Conservation (phyloP, 1,140 invertebrate species). For the Leucophenga varia region DNA sequence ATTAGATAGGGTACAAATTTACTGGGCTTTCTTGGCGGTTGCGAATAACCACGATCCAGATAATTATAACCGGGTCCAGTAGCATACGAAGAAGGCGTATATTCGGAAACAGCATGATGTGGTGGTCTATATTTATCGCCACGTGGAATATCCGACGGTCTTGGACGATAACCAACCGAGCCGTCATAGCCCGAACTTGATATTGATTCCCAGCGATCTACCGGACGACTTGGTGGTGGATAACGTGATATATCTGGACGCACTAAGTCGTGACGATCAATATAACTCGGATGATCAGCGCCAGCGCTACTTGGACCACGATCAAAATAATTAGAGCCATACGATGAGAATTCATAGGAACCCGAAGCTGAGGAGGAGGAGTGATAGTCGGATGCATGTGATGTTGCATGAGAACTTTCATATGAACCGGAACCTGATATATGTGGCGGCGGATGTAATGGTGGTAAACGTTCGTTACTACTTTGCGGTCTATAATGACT, state of each 20-base stretch:
- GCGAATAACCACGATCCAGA: conserved; percentile 42
- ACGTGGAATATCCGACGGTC: conserved; percentile 28
- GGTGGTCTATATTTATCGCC: conserved; percentile 42
- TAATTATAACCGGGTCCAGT: conserved; percentile 38
- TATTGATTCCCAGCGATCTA: conserved; percentile 46
- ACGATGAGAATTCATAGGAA: conserved; percentile 44
- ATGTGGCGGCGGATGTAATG: too few relatives aligned
- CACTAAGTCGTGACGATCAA: conserved; percentile 40
- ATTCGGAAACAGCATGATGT: conserved; percentile 41
- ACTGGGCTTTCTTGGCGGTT: conserved; percentile 26
- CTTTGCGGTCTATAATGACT: conserved; percentile 18
- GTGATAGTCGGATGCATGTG: conserved; percentile 28
- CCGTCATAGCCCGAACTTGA: conserved; percentile 48
- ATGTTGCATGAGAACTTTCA: conserved; percentile 20
- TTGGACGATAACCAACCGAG: conserved; percentile 27
- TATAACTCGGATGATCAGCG: conserved; percentile 34
- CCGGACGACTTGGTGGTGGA: conserved; percentile 14
- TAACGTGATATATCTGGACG: too few relatives aligned
- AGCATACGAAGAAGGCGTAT: conserved; percentile 30
- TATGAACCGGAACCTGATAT: too few relatives aligned
- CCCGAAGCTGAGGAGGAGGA: conserved; percentile 21
- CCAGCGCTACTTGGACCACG: conserved; percentile 45
- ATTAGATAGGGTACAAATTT: conserved; percentile 52
- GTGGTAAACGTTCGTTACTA: too few relatives aligned
- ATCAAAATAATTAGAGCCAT: conserved; percentile 42